These are phyloP conservation scores for Eulemur coronatus DNA, from an alignment of 2,797 vertebrate species.

Conservation along the genomic window DNA sequence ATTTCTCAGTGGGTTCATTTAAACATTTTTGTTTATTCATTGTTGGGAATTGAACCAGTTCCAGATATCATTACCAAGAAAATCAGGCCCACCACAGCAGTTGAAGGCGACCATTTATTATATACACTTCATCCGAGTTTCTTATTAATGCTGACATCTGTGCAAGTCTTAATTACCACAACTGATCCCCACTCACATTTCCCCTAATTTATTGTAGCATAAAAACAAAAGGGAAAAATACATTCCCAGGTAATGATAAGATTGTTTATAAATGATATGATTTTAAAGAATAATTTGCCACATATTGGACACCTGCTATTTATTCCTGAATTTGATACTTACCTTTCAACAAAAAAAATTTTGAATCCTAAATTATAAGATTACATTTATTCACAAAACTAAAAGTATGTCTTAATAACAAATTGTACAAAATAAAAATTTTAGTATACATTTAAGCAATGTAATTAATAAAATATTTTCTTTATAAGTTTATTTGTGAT, in stretches of 20 bases:
- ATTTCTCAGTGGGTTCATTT: conserved; percentile 50
- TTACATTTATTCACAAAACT: neutral
- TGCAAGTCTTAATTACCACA: conserved; percentile 84
- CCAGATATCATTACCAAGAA: conserved; percentile 60
- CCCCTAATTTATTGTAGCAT: conserved; percentile 78
- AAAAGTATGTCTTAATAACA: neutral
- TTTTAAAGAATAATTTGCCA: conserved; percentile 46
- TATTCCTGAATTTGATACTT: conserved; percentile 41
- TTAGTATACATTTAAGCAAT: neutral
- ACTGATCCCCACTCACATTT: conserved; percentile 81
- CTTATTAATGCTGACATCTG: conserved; percentile 86
- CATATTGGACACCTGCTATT: neutral
- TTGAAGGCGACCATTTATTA: conserved; percentile 80
- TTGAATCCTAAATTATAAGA: neutral
- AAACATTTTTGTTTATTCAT: conserved; percentile 56
- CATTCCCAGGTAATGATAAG: conserved; percentile 65
- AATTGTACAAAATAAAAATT: neutral
- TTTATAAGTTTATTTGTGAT: neutral
- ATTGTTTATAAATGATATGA: conserved; percentile 74
- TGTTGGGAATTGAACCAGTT: conserved; percentile 58
- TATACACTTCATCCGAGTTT: conserved; percentile 82
- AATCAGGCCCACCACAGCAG: conserved; percentile 54
- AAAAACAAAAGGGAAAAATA: conserved; percentile 79
- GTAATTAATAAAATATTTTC: neutral
- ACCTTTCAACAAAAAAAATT: neutral